Percentiles rank a stretch among this genome's conserved stretches.
Conservation (phyloP, 2,888 invertebrate species). For the Drosophila tripunctata region DNA sequence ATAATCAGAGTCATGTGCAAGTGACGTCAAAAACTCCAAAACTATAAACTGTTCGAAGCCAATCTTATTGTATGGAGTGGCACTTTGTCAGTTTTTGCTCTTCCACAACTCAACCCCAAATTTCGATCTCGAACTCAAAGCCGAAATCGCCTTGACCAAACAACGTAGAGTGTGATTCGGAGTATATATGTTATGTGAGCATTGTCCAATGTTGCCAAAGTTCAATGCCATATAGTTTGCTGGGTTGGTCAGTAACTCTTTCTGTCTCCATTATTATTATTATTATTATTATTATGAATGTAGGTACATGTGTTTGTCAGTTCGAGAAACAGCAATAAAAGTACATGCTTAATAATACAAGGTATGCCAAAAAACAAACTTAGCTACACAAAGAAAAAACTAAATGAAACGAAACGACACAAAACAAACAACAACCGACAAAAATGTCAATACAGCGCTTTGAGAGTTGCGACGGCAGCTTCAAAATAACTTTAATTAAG, state of each 20-base stretch:
- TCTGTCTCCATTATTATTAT: neutral
- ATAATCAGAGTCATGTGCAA: conserved; percentile 49
- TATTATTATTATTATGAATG: conserved; percentile 25
- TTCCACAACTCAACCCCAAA: conserved; percentile 4
- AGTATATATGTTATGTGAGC: conserved; percentile 5
- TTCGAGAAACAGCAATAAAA: conserved; percentile 29
- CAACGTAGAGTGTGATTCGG: conserved; percentile 23
- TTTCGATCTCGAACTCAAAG: conserved; percentile 8
- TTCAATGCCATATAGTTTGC: conserved; percentile 62
- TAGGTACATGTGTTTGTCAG: conserved; percentile 16
- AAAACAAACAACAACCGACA: neutral
- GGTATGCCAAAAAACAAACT: conserved; percentile 34
- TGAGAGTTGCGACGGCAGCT: neutral
- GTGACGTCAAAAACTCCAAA: conserved; percentile 3
- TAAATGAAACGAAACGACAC: neutral
- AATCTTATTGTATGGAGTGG: conserved; percentile 52
- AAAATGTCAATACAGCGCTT: neutral
- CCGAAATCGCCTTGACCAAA: conserved; percentile 68
- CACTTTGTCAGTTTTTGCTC: conserved; percentile 60
- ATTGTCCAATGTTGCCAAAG: conserved; percentile 45
- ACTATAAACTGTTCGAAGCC: conserved; percentile 30
- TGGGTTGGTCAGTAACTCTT: conserved; percentile 19
- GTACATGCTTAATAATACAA: conserved; percentile 37
- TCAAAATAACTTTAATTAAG: neutral
- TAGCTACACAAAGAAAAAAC: conserved; percentile 13